phyloP scores from a whole-genome alignment of 2,113 vertebrate genomes.

The Chascanopsetta lugubris region DNA sequence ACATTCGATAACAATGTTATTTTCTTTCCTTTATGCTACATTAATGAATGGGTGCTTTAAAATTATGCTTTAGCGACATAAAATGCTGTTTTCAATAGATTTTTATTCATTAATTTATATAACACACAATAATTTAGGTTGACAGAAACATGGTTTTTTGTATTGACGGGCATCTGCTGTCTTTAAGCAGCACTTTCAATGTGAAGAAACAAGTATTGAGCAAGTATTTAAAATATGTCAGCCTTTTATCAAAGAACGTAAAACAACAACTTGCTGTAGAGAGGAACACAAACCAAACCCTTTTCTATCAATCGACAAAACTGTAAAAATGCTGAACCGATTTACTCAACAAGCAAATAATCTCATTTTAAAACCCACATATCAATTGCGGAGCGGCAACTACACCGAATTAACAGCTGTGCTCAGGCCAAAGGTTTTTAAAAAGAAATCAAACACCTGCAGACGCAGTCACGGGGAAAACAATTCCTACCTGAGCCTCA shows the following conservation, averaged over 20 bases:
- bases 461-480: constrained; percentile 1
- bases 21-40: no score
- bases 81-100: no score
- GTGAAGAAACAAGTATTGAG: background rate
- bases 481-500: constrained; percentile 28
- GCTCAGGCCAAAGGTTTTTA: constrained; percentile 1
- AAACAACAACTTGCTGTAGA: background rate
- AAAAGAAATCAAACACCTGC: background rate
- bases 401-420: background rate
- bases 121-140: no score
- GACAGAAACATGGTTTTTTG: background rate
- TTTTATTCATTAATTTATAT: no score
- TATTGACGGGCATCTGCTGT: background rate
- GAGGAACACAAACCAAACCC: background rate
- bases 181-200: background rate
- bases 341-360: background rate
- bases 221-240: background rate
- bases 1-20: no score
- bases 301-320: background rate
- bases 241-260: background rate
- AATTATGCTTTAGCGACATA: no score
- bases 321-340: background rate
- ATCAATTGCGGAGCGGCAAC: background rate
- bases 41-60: no score
- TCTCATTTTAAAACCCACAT: constrained; percentile 10